phyloP scores from a whole-genome alignment of 1,140 invertebrate species.

The Sycophila sp. region DNA sequence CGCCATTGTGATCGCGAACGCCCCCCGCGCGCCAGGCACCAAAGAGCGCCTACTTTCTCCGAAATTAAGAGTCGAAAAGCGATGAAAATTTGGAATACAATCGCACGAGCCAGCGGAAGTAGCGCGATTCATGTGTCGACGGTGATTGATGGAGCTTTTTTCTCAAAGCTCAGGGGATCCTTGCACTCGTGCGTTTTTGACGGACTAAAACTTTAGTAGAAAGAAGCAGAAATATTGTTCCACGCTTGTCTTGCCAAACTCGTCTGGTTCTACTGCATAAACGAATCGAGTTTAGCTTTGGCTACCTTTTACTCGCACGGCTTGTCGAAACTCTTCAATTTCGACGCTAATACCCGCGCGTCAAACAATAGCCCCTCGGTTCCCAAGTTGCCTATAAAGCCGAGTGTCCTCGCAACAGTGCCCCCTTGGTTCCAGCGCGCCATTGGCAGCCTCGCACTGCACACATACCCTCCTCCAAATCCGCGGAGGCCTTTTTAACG shows the following conservation, averaged over 20 bases:
- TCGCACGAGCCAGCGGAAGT: neutral
- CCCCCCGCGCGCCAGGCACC: too few relatives aligned
- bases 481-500: too few relatives aligned
- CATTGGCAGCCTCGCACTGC: too few relatives aligned
- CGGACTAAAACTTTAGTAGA: neutral
- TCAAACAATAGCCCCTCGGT: too few relatives aligned
- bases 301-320: too few relatives aligned
- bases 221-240: neutral
- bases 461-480: too few relatives aligned
- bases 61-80: constrained; percentile 4
- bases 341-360: too few relatives aligned
- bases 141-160: neutral
- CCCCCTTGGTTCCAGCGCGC: too few relatives aligned
- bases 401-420: too few relatives aligned
- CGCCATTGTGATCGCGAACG: neutral
- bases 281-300: neutral
- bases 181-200: neutral
- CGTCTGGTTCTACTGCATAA: neutral
- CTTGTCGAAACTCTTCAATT: too few relatives aligned
- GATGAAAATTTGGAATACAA: constrained; percentile 6
- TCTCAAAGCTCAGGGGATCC: neutral
- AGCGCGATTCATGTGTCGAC: neutral
- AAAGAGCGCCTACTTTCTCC: constrained; percentile 9
- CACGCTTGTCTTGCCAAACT: neutral
- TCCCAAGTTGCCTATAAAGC: too few relatives aligned